Base-by-base conservation (phyloP, 2,888 invertebrate genomes). In the Sesia bembeciformis region DNA sequence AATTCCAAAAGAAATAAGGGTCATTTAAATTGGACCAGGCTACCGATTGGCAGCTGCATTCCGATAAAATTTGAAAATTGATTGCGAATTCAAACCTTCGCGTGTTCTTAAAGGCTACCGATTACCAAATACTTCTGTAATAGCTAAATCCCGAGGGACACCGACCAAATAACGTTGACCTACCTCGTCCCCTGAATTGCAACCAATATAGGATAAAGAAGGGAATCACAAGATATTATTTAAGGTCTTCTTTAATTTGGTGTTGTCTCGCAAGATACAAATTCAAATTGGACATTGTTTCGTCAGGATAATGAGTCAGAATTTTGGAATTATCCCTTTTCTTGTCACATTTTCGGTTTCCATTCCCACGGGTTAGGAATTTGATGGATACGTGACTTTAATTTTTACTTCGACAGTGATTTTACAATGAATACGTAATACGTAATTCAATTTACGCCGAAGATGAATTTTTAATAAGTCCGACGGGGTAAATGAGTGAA, bases 121-220 rank as follows among this genome's bases (percentile, higher is more conserved):
- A 79, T 84, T 83, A 79, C 66, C 64, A 67, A 72, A 85, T 85
- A 78, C 81, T 72, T 70, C 55, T 50, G 59, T 69, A 68, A 71
- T 65, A 58, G 55, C 50, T 42, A 53, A 59, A 59, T 57, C 56
- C 53, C 54, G 40, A 42, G 43, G 39, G 46, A 50, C 5, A 7
- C 4, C 39, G 38, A 38, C 39, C 39, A 50, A 50, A 50, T 50
- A 23, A 38, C 39, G 38, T 39, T 50, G 50, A 50, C 50, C 23
- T 50, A 50, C 42, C 42, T 42, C 42, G 7, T 42, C 42, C 42
- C 3, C 42, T 42, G 5, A 42, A 7, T 42, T 6, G 42, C 3
- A 6, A 42, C 42, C 5, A 42, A 42, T 2, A 6, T 5, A 42
- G 7, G 5, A 42, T 42, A 6, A 7, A 6, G 42, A 7, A 7